Evolutionary conservation across 2,888 invertebrate species (phyloP).

Genomic region (Subacronicta megacephala): DNA sequence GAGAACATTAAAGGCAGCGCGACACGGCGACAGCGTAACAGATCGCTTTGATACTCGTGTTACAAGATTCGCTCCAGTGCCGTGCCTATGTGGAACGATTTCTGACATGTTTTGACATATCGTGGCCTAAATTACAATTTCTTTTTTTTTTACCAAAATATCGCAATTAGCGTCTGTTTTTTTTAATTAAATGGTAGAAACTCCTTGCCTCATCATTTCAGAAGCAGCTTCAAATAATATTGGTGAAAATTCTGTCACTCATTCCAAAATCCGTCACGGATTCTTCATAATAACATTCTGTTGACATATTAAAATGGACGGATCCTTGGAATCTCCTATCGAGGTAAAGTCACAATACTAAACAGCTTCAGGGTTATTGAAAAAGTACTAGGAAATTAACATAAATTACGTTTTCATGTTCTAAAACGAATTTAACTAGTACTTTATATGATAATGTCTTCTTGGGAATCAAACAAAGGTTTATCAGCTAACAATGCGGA

Average conservation of each 20-base stretch:
- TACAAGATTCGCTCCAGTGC: conserved; percentile 41
- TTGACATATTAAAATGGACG: conserved; percentile 9
- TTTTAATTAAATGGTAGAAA: not conserved
- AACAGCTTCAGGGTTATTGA: conserved; percentile 7
- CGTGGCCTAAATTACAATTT: conserved; percentile 8
- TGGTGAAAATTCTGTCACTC: no score
- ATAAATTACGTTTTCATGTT: no score
- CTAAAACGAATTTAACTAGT: not conserved
- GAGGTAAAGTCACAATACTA: not conserved
- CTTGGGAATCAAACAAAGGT: not conserved
- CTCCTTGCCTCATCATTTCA: not conserved
- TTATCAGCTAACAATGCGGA: not conserved
- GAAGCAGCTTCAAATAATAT: no score
- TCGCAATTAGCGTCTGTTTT: not conserved
- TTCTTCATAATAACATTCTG: conserved; percentile 3
- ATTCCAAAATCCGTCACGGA: no score
- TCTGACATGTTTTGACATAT: conserved; percentile 18
- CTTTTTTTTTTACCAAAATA: not conserved
- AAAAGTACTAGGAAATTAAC: not conserved
- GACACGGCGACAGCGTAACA: conserved; percentile 47
- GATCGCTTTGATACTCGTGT: conserved; percentile 34
- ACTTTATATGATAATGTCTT: not conserved
- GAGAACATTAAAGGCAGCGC: conserved; percentile 23
- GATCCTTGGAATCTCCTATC: conserved; percentile 9
- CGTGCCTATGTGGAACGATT: conserved; percentile 10